Conservation (phyloP, 2,888 invertebrate genomes). For the Auanema sp. region DNA sequence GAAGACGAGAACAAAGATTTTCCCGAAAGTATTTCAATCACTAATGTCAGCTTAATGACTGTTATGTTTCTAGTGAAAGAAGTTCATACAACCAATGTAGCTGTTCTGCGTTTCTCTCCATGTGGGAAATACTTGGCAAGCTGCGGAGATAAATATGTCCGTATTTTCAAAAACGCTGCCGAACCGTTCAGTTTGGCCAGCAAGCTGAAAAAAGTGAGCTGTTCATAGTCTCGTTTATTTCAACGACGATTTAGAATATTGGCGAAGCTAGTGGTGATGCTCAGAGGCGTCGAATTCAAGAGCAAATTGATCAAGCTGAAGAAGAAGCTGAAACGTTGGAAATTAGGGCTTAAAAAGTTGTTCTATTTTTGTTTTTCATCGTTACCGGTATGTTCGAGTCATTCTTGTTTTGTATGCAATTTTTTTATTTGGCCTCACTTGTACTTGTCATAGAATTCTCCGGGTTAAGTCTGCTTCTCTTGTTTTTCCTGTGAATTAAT, state of each 20-base stretch:
- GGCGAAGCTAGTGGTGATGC: conserved; percentile 29
- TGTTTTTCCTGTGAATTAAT: too few species aligned
- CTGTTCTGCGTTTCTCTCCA: conserved; percentile 76
- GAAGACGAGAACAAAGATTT: conserved; percentile 66
- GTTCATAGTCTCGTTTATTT: too few species aligned
- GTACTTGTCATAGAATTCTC: too few species aligned
- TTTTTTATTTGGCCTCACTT: too few species aligned
- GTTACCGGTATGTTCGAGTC: too few species aligned
- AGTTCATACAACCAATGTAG: conserved; percentile 73
- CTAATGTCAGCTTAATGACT: background rate
- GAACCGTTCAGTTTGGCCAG: conserved; percentile 61
- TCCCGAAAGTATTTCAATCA: conserved; percentile 66
- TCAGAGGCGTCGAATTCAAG: conserved; percentile 28
- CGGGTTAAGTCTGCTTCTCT: too few species aligned
- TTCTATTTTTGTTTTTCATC: too few species aligned
- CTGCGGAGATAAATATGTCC: conserved; percentile 66
- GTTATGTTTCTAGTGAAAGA: conserved; percentile 69
- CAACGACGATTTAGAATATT: conserved; percentile 18
- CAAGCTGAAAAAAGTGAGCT: conserved; percentile 16
- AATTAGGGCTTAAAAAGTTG: too few species aligned
- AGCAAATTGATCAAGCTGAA: conserved; percentile 29
- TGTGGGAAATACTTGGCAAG: conserved; percentile 72
- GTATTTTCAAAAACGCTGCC: conserved; percentile 80
- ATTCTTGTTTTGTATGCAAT: too few species aligned
- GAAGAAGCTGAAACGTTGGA: too few species aligned